Evolutionary conservation across 2,797 vertebrate species (phyloP), one percentile per base, ranked within the genome.

Genomic region (Carapus acus): DNA sequence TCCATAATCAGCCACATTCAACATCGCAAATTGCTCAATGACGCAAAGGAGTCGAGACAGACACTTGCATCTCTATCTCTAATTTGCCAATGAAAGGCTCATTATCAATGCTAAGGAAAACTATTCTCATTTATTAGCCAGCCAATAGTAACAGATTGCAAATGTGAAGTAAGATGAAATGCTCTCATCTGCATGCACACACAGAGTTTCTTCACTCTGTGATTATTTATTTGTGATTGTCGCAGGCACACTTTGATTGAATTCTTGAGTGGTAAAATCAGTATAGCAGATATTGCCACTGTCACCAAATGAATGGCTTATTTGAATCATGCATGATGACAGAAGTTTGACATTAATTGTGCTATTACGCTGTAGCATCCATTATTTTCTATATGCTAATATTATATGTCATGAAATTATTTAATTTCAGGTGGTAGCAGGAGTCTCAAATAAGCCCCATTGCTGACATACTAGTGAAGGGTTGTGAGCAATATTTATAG

Each of bases 41-140:
- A 65, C 62, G 21, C 39, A 31, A n/a, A 14, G 45, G 23, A 21
- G 47, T 31, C 16, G 22, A 52, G 49, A 46, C 9, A 27, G 24
- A 61, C 42, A 54, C 57, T 13, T 12, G 6, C 31, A 33, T 33
- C 31, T 33, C 31, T 33, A 8, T 4, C 31, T 53, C 37, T 71
- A 55, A 72, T 72, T 72, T 65, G 23, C 18, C 41, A 58, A 36
- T 56, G 64, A 71, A 33, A 39, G 43, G 45, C 49, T 76, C 51
- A 54, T 67, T 55, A 65, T 36, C 34, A 27, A 72, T 61, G 45
- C 49, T 59, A 52, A 47, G 23, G 40, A 46, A 68, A 58, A 64
- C 37, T 55, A 44, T 23, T 47, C 27, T 41, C 29, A 38, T 43
- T 55, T 43, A 16, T 21, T 45, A 18, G 59, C 33, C 24, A 36